These are phyloP conservation scores for Pteropus rufus DNA, from an alignment of 2,797 vertebrate genomes.

Conservation along the genomic window DNA sequence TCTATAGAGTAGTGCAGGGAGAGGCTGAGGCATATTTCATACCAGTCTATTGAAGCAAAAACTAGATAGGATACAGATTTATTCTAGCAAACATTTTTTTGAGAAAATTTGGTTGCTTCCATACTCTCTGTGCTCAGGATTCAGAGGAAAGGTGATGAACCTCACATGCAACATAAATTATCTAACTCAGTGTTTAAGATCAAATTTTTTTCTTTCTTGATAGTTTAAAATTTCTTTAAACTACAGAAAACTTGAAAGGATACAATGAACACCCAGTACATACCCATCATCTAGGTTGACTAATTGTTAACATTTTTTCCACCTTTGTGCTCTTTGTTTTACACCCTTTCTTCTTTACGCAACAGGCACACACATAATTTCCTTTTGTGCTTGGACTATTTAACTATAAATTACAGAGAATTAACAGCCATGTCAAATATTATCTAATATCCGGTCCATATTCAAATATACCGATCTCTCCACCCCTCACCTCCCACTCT, in stretches of 20 bases:
- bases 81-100: not conserved
- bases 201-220: not conserved
- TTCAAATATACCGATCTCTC: not conserved
- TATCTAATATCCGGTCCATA: not conserved
- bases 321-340: not conserved
- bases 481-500: not conserved
- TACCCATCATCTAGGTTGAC: not conserved
- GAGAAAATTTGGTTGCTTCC: not conserved
- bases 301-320: not conserved
- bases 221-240: not conserved
- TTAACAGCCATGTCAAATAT: not conserved
- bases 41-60: not conserved
- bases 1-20: not conserved
- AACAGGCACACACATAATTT: not conserved
- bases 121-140: not conserved
- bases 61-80: not conserved
- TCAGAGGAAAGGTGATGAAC: not conserved
- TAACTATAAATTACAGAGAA: not conserved
- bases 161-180: not conserved
- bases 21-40: not conserved
- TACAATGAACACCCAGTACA: not conserved
- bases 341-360: not conserved
- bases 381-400: not conserved
- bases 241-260: not conserved
- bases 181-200: not conserved